Base-by-base conservation (phyloP, 2,113 vertebrate species). In the Platichthys stellatus region DNA sequence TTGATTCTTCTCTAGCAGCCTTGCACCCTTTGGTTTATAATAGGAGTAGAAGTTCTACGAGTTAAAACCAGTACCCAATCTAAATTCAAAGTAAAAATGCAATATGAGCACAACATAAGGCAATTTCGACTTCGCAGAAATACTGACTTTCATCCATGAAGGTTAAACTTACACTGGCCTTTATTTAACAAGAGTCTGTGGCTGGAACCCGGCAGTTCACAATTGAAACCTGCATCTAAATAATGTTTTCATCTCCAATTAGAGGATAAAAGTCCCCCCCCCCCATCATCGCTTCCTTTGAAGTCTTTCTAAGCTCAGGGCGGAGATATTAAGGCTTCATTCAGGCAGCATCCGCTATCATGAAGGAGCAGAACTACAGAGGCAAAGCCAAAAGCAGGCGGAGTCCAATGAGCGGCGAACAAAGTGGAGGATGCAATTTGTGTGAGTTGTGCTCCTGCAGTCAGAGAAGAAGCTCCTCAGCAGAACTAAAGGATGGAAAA, bases 401-500 rank as follows among this genome's bases (percentile, higher is more conserved):
- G 45, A 74, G 75, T 73, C 69, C 85, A 74, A 70, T 74, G 68
- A 86, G 63, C 21, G 31, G 60, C 80, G 73, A 82, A 86, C 80
- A 88, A 91, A 89, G 87, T 72, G 76, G 82, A 84, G 87, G 87
- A 85, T 69, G 77, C 92, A 90, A 92, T 93, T 93, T 92, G 75
- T 82, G 67, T 69, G 79, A 84, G 80, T 83, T 78, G 57, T 51
- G 81, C 56, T 87, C 64, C 69, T 69, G 84, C 72, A 26, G 66
- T 80, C 82, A 88, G 79, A 31, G 31, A 72, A 7, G 1, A 31
- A 5, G 31, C 31, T 31, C 31, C 31, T 31, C 31, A 31, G 31
- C 31, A 31, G 31, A 31, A 31, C 31, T 31, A 31, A 78, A 88
- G 88, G 74, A 90, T 60, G 78, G 86, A 82, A 89, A 94, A 95